These are phyloP conservation scores for Ditula angustiorana DNA, from an alignment of 2,888 invertebrate genomes.

Conservation along the genomic window DNA sequence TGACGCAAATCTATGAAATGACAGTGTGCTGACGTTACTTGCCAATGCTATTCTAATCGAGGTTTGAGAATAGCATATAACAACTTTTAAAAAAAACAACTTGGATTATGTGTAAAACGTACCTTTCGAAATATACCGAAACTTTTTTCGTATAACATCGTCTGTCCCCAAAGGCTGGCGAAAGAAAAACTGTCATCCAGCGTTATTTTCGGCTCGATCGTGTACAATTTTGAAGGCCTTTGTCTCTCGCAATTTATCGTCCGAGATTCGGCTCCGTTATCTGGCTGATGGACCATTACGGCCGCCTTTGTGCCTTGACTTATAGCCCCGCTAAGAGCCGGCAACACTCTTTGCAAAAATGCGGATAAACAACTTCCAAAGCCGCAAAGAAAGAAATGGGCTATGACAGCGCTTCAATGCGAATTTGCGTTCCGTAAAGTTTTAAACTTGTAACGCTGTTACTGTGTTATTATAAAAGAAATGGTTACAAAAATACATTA, in stretches of 20 bases:
- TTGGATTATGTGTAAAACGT: too few relatives aligned
- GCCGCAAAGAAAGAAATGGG: constrained; percentile 6
- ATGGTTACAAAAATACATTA: neutral
- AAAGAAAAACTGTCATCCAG: neutral
- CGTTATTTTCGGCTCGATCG: neutral
- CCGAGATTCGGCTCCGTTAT: constrained; percentile 42
- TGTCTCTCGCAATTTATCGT: constrained; percentile 36
- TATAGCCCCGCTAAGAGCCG: constrained; percentile 42
- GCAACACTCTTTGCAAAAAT: constrained; percentile 25
- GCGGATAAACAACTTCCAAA: constrained; percentile 11
- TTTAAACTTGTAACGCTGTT: neutral
- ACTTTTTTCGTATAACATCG: too few relatives aligned
- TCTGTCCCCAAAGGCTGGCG: neutral
- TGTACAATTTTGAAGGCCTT: constrained; percentile 26
- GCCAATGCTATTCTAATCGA: too few relatives aligned
- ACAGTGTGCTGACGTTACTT: too few relatives aligned
- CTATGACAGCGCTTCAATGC: neutral
- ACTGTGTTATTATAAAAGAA: neutral
- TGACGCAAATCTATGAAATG: too few relatives aligned
- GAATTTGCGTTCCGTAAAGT: neutral
- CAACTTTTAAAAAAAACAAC: too few relatives aligned
- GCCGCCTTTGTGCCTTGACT: constrained; percentile 45
- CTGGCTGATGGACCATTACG: constrained; percentile 46
- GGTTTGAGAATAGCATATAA: too few relatives aligned
- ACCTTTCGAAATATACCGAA: too few relatives aligned